These are phyloP conservation scores for Zaprionus davidi DNA, from an alignment of 1,140 invertebrate genomes.

Conservation along the genomic window DNA sequence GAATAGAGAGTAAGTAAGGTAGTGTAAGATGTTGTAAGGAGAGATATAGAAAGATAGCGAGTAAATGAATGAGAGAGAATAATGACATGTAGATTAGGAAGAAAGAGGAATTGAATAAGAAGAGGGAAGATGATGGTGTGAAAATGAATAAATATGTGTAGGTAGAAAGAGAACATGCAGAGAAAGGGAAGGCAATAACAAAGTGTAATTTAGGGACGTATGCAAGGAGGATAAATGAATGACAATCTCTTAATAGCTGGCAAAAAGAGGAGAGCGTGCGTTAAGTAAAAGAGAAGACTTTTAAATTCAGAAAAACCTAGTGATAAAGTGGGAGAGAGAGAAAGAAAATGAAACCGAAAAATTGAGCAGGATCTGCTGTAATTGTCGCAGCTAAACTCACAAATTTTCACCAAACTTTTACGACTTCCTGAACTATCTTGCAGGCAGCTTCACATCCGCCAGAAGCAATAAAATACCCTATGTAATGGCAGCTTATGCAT, in stretches of 20 bases:
- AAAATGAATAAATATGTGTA: no score
- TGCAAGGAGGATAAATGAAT: no score
- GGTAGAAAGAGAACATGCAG: no score
- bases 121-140: no score
- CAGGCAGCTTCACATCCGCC: background rate
- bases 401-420: slow-evolving; percentile 47
- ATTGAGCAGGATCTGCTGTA: background rate
- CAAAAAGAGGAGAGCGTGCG: no score
- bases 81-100: no score
- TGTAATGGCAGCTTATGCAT: slow-evolving; percentile 47
- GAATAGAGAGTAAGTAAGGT: no score
- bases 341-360: background rate
- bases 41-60: background rate
- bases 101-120: no score
- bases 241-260: no score
- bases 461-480: slow-evolving; percentile 58
- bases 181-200: background rate
- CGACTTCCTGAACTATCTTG: slow-evolving; percentile 11
- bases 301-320: background rate
- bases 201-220: no score
- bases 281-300: no score
- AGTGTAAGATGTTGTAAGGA: no score
- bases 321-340: background rate
- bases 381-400: slow-evolving; percentile 17
- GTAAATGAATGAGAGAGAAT: background rate